Evolutionary conservation across 2,113 vertebrate species (phyloP).

Genomic region (Pedionomus torquatus): DNA sequence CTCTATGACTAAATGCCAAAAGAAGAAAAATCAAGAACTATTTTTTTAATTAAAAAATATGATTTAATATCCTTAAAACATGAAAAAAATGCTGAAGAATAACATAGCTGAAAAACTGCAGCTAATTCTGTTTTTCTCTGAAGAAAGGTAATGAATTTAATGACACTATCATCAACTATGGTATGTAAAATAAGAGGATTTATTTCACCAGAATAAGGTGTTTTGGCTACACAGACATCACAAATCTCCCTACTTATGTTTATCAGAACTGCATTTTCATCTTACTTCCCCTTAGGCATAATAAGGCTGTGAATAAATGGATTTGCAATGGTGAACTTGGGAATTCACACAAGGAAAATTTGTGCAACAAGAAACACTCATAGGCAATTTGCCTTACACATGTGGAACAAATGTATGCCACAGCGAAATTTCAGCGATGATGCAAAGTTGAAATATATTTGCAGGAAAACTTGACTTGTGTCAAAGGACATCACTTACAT

Average conservation of each 20-base stretch:
- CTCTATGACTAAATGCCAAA: constrained; percentile 78
- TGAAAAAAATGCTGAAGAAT: background rate
- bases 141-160: background rate
- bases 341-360: background rate
- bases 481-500: background rate
- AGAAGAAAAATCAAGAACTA: constrained; percentile 35
- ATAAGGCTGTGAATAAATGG: background rate
- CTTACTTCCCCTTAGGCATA: background rate
- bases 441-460: background rate
- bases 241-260: background rate
- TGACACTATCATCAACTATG: background rate
- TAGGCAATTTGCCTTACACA: background rate
- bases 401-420: background rate
- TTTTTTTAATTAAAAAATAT: background rate
- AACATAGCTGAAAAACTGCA: background rate
- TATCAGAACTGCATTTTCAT: background rate
- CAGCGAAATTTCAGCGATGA: background rate
- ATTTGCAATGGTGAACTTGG: background rate
- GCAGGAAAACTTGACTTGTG: background rate
- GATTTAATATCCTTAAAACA: background rate
- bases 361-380: background rate
- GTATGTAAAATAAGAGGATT: background rate
- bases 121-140: background rate
- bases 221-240: background rate
- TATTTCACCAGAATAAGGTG: background rate